Evolutionary conservation across 2,113 vertebrate genomes (phyloP).

Genomic region (Brachionichthys hirsutus): DNA sequence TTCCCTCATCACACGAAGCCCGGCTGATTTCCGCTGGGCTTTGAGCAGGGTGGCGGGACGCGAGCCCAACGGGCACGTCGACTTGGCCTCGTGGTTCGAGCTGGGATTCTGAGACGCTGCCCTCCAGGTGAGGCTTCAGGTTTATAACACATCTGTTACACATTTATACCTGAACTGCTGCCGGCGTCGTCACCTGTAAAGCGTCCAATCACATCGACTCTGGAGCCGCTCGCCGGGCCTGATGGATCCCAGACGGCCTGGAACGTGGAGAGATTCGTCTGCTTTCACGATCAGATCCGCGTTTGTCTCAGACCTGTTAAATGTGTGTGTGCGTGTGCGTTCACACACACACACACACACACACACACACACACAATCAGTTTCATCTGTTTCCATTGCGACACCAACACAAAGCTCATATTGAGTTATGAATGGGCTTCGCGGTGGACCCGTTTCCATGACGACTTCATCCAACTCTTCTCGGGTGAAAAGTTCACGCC

Average conservation of each 20-base stretch:
- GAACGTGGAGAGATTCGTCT: background rate
- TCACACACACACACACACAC: background rate
- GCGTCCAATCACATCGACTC: background rate
- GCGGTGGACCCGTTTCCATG: background rate
- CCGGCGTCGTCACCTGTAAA: constrained; percentile 18
- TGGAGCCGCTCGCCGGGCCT: background rate
- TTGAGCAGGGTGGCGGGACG: no score
- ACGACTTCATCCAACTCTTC: background rate
- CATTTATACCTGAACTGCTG: constrained; percentile 12
- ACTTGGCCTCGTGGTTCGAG: no score
- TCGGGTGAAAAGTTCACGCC: background rate
- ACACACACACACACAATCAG: no score
- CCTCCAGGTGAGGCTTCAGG: background rate
- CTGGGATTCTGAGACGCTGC: no score
- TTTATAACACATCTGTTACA: constrained; percentile 34
- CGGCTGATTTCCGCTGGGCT: no score
- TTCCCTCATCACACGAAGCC: no score
- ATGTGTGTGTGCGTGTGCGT: background rate
- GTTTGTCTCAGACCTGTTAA: background rate
- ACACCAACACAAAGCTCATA: constrained; percentile 2
- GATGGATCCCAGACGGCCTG: background rate
- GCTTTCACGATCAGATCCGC: background rate
- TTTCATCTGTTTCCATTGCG: constrained; percentile 38
- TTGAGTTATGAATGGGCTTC: background rate
- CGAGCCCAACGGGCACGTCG: no score